Percentiles rank a stretch among this genome's conserved stretches.
Conservation (phyloP, 2,888 invertebrate species). For the Scaptomyza flava region DNA sequence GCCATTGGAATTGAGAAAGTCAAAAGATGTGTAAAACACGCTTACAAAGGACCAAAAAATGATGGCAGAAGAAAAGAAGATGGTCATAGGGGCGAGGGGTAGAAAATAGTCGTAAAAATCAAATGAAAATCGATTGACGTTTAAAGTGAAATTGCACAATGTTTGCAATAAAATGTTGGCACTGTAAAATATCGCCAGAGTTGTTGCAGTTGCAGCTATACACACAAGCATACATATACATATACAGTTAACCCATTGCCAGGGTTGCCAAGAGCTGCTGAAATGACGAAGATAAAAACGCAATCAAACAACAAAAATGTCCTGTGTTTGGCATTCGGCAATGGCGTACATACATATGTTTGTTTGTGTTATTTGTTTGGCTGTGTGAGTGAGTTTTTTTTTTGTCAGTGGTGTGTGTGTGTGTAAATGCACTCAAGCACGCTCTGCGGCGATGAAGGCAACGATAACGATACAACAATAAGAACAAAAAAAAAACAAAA, state of each 20-base stretch:
- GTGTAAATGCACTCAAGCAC: slow-evolving; percentile 74
- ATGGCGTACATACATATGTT: slow-evolving; percentile 51
- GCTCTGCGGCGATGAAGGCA: slow-evolving; percentile 48
- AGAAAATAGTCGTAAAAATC: slow-evolving; percentile 69
- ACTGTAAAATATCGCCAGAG: slow-evolving; percentile 69
- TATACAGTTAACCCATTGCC: slow-evolving; percentile 11
- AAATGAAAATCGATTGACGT: slow-evolving; percentile 77
- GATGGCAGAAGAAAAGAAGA: not conserved
- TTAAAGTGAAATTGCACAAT: slow-evolving; percentile 79
- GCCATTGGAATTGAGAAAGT: slow-evolving; percentile 44
- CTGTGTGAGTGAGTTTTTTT: slow-evolving; percentile 13
- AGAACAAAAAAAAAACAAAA: slow-evolving; percentile 1
- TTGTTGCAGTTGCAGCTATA: slow-evolving; percentile 33
- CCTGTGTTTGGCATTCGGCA: slow-evolving; percentile 46
- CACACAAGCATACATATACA: not conserved
- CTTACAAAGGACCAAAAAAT: slow-evolving; percentile 27
- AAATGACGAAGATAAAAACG: slow-evolving; percentile 78
- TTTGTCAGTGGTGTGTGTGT: slow-evolving; percentile 19
- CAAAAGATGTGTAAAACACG: slow-evolving; percentile 32
- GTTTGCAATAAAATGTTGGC: slow-evolving; percentile 76
- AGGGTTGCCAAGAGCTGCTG: slow-evolving; percentile 55
- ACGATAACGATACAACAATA: slow-evolving; percentile 46
- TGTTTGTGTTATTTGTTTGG: slow-evolving; percentile 43
- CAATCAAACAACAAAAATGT: slow-evolving; percentile 72
- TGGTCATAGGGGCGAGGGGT: not conserved